Conservation (phyloP, 2,797 vertebrate genomes). For the Acrocephalus scirpaceus region DNA sequence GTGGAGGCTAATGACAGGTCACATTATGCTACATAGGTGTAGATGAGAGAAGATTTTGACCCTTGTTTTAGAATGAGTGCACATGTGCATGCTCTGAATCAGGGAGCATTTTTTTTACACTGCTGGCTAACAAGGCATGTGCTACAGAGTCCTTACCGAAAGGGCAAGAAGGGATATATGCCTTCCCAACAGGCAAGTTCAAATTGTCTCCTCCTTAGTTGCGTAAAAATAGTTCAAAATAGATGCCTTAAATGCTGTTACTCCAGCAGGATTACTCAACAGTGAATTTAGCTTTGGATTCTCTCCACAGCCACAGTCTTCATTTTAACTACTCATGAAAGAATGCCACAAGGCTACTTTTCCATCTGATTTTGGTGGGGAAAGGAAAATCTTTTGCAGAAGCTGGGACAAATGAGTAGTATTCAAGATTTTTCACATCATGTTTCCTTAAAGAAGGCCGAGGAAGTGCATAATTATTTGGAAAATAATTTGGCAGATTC, state of each 20-base stretch:
- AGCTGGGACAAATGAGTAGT: neutral
- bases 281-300: neutral
- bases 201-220: neutral
- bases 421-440: neutral
- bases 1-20: neutral
- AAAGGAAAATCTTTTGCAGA: constrained; percentile 12
- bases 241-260: neutral
- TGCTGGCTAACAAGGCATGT: neutral
- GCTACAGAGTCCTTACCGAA: neutral
- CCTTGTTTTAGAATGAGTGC: neutral
- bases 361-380: neutral
- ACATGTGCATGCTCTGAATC: neutral
- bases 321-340: neutral
- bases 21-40: accelerated
- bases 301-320: neutral
- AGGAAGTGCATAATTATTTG: constrained; percentile 23
- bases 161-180: neutral
- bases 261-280: neutral
- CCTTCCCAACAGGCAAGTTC: neutral
- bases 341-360: neutral
- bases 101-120: neutral
- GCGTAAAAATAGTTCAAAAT: neutral
- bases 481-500: constrained; percentile 34
- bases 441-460: neutral
- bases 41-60: neutral